A percentile compares a stretch with the other conserved stretches of the same genome.
Conservation (phyloP, 2,113 vertebrate species). For the Azemiops feae region DNA sequence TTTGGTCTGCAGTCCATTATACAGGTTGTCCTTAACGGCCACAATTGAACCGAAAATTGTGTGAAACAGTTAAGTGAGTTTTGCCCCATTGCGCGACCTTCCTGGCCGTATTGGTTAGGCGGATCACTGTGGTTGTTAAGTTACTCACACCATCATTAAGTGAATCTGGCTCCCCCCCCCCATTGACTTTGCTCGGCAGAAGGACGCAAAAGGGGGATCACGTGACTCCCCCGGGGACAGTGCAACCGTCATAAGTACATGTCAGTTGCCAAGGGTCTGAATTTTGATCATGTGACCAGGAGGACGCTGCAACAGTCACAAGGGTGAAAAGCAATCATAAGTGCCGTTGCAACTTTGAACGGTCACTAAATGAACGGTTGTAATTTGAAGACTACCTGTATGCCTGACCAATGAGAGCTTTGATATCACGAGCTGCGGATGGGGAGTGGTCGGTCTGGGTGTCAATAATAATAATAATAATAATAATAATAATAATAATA, state of each 20-base stretch:
- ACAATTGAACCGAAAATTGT: background rate
- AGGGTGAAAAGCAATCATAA: background rate
- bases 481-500: too few relatives aligned
- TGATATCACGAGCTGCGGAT: background rate
- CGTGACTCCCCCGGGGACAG: too few relatives aligned
- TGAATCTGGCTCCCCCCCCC: background rate
- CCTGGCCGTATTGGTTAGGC: background rate
- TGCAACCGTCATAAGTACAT: too few relatives aligned
- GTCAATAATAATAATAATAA: too few relatives aligned
- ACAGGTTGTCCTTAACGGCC: background rate
- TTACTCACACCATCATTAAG: background rate
- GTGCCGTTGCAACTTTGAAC: background rate
- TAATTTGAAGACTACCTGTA: background rate
- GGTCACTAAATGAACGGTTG: background rate
- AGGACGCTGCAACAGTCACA: background rate
- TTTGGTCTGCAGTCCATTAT: background rate
- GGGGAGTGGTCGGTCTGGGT: background rate
- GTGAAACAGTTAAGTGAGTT: background rate
- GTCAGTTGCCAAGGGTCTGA: background rate
- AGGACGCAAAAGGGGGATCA: background rate
- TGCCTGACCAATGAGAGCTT: background rate
- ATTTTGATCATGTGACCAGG: background rate
- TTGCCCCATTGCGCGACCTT: background rate
- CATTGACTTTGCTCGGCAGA: background rate
- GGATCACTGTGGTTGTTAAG: too few relatives aligned